These are phyloP conservation scores for Ptilorrhoa leucosticta DNA, from an alignment of 2,113 vertebrate species.

Conservation along the genomic window DNA sequence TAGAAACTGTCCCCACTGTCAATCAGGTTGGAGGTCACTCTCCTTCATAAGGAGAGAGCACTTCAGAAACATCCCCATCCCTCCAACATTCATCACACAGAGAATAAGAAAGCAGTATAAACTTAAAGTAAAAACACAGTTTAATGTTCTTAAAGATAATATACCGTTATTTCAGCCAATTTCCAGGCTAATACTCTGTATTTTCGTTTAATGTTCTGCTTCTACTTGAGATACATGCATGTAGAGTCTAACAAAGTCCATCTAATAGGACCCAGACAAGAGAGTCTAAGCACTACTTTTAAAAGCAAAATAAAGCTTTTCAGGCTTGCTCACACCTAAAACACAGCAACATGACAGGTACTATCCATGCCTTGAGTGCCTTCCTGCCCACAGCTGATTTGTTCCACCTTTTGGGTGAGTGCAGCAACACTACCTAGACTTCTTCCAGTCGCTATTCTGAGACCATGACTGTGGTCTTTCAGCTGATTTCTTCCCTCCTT, in stretches of 20 bases:
- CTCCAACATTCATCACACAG: not conserved
- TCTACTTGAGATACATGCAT: not conserved
- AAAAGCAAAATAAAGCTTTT: not conserved
- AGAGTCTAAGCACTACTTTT: not conserved
- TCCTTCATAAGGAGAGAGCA: not conserved
- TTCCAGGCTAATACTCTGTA: not conserved
- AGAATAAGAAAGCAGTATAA: not conserved
- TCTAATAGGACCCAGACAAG: not conserved
- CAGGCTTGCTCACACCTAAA: not conserved
- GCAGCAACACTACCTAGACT: not conserved
- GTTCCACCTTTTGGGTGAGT: not conserved
- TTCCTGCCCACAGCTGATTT: not conserved
- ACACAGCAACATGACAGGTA: fast-evolving
- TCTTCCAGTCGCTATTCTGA: not conserved
- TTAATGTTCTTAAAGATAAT: not conserved
- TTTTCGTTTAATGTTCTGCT: not conserved
- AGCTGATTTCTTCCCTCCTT: not conserved
- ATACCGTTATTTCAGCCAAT: not conserved
- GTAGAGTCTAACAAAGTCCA: not conserved
- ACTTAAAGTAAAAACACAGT: not conserved
- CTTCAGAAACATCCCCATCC: not conserved
- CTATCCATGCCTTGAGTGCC: not conserved
- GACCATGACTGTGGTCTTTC: not conserved
- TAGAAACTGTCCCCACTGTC: not conserved
- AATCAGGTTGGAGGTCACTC: not conserved